phyloP scores from a whole-genome alignment of 1,140 invertebrate genomes.

The Aphelinus certus region DNA sequence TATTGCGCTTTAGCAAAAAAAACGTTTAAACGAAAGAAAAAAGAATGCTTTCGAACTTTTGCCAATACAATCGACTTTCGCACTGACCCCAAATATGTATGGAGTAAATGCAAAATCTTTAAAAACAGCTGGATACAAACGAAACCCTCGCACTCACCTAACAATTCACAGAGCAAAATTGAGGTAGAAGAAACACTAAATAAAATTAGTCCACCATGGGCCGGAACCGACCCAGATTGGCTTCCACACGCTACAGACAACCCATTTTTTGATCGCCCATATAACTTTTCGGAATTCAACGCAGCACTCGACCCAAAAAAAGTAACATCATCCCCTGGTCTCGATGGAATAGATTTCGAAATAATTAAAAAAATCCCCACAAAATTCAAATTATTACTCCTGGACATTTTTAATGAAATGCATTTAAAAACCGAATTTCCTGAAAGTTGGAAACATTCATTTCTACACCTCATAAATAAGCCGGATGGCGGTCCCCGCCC shows the following conservation, averaged over 20 bases:
- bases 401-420: too few relatives aligned
- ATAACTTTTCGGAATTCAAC: neutral
- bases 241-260: neutral
- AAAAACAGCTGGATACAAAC: conserved; percentile 32
- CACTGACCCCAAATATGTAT: conserved; percentile 15
- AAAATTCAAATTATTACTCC: too few relatives aligned
- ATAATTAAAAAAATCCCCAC: too few relatives aligned
- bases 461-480: too few relatives aligned
- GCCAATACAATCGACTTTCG: conserved; percentile 13
- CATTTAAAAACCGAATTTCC: too few relatives aligned
- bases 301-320: neutral
- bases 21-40: conserved; percentile 37
- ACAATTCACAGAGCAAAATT: neutral
- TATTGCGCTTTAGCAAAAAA: conserved; percentile 23
- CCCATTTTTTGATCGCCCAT: neutral
- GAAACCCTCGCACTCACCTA: neutral
- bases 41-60: conserved; percentile 9
- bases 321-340: too few relatives aligned
- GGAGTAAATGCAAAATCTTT: conserved; percentile 31
- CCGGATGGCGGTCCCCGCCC: too few relatives aligned
- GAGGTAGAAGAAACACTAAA: neutral
- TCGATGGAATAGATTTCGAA: too few relatives aligned
- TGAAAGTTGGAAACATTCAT: too few relatives aligned
- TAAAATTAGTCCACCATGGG: conserved; percentile 8
- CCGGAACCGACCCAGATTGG: neutral